Percentiles rank a stretch among this genome's conserved stretches.
phyloP scores from a whole-genome alignment of 2,888 invertebrate species.

The Apocheima hispidaria region DNA sequence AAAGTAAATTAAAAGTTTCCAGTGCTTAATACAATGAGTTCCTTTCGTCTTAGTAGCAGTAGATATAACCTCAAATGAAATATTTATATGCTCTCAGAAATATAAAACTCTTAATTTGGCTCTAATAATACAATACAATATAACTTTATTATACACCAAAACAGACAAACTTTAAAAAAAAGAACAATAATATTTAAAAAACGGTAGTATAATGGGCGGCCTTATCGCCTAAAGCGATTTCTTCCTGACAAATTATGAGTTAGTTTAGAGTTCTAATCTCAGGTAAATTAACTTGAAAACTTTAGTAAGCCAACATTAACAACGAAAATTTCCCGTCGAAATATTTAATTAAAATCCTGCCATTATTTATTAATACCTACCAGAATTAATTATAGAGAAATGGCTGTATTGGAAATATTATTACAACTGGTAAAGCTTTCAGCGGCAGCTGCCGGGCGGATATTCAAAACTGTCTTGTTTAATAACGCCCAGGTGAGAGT shows the following conservation, averaged over 20 bases:
- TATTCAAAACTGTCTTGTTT: constrained; percentile 59
- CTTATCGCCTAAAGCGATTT: too few relatives aligned
- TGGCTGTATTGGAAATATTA: constrained; percentile 30
- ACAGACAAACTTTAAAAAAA: too few relatives aligned
- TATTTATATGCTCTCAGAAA: background rate
- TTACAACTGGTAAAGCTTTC: constrained; percentile 42
- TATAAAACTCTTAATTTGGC: constrained; percentile 1
- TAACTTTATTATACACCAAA: too few relatives aligned
- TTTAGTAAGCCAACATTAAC: background rate
- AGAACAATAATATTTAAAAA: too few relatives aligned
- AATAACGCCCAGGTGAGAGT: constrained; percentile 56
- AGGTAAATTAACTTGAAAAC: constrained; percentile 22
- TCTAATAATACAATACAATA: too few relatives aligned
- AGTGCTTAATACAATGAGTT: too few relatives aligned
- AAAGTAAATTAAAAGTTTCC: too few relatives aligned
- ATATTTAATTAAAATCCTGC: constrained; percentile 30
- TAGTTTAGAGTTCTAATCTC: too few relatives aligned
- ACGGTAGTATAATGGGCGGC: too few relatives aligned
- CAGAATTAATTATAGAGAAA: constrained; percentile 26
- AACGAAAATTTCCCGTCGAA: constrained; percentile 20
- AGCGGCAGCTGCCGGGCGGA: constrained; percentile 52
- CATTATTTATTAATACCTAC: constrained; percentile 29
- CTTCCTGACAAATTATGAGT: too few relatives aligned
- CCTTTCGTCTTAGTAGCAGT: too few relatives aligned
- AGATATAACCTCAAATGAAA: background rate